phyloP scores from a whole-genome alignment of 2,113 vertebrate genomes.

The Pygoscelis adeliae region DNA sequence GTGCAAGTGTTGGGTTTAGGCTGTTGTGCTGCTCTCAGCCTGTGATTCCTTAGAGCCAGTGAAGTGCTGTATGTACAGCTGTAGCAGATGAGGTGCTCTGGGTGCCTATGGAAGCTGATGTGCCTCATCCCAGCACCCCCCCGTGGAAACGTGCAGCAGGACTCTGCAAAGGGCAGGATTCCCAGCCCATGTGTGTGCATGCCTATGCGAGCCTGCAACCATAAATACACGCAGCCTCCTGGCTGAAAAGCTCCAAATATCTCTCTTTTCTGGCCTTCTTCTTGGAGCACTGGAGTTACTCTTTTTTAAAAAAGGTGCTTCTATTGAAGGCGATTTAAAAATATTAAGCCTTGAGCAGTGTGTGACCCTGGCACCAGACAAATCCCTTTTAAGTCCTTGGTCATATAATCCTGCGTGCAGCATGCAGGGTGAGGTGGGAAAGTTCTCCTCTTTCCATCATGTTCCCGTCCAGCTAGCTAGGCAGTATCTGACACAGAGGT shows the following conservation, averaged over 20 bases:
- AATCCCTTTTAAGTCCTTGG: not conserved
- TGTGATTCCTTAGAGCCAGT: not conserved
- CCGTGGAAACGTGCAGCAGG: not conserved
- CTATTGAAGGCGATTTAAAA: not conserved
- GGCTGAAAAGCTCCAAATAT: not conserved
- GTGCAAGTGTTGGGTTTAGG: not conserved
- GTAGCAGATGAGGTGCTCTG: not conserved
- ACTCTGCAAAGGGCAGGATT: not conserved
- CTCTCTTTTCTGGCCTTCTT: not conserved
- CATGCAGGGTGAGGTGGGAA: not conserved
- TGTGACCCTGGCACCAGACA: not conserved
- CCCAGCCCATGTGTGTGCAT: rapidly evolving
- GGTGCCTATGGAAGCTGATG: not conserved
- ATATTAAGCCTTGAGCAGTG: not conserved
- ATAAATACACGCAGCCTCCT: not conserved
- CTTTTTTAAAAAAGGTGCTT: not conserved
- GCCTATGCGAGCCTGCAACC: not conserved
- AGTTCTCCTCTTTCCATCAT: not conserved
- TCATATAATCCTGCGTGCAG: not conserved
- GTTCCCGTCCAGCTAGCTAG: rapidly evolving
- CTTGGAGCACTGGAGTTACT: not conserved
- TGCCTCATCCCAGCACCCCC: not conserved
- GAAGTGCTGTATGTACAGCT: rapidly evolving
- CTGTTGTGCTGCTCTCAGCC: not conserved
- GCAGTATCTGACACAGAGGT: not conserved